Evolutionary conservation across 2,888 invertebrate genomes (phyloP).

Genomic region (Parnassius glacialis): DNA sequence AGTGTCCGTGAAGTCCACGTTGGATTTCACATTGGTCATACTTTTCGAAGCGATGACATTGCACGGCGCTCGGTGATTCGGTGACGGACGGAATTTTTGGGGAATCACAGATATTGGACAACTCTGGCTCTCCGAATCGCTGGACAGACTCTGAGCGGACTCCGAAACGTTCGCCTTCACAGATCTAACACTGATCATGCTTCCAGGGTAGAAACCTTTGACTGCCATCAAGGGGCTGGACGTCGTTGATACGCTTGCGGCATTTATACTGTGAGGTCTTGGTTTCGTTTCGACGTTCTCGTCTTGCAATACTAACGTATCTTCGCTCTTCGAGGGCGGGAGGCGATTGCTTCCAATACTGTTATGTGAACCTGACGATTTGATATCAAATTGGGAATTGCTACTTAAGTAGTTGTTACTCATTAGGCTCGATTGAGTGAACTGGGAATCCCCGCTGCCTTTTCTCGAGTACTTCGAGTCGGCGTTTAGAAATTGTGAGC

Average conservation of each 20-base stretch:
- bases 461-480: conserved; percentile 74
- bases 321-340: conserved; percentile 90
- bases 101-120: conserved; percentile 73
- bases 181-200: conserved; percentile 83
- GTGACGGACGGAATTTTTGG: conserved; percentile 76
- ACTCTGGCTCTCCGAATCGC: conserved; percentile 82
- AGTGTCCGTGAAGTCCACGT: conserved; percentile 68
- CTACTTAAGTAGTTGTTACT: conserved; percentile 67
- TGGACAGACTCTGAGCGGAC: conserved; percentile 84
- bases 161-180: conserved; percentile 82
- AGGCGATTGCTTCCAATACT: conserved; percentile 76
- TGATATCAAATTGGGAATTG: conserved; percentile 70
- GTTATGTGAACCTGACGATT: conserved; percentile 63
- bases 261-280: conserved; percentile 79
- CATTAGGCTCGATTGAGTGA: conserved; percentile 75
- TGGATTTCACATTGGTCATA: conserved; percentile 82
- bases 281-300: conserved; percentile 70
- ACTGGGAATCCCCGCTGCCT: conserved; percentile 81
- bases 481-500: conserved; percentile 78
- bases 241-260: conserved; percentile 83
- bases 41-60: conserved; percentile 81
- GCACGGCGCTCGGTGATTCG: conserved; percentile 51
- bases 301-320: conserved; percentile 82
- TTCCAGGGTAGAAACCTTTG: conserved; percentile 82
- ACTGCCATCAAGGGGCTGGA: conserved; percentile 86